Evolutionary conservation across 2,888 invertebrate genomes (phyloP).

Genomic region (Apotomis turbidana): DNA sequence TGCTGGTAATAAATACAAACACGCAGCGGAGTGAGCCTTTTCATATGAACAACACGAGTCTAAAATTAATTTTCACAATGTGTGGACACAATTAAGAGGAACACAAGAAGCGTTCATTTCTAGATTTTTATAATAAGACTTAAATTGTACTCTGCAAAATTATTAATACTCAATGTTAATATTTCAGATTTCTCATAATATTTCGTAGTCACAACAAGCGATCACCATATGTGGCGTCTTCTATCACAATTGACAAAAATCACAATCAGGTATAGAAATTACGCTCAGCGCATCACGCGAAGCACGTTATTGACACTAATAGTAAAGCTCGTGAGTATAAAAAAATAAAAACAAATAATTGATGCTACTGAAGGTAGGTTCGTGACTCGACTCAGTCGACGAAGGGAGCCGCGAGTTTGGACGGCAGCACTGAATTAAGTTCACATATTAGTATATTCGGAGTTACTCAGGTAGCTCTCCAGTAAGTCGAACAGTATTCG

Average conservation of each 20-base stretch:
- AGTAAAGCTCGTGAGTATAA: constrained; percentile 24
- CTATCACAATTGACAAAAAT: constrained; percentile 57
- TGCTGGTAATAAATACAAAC: neutral
- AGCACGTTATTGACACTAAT: constrained; percentile 42
- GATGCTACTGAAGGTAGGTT: constrained; percentile 14
- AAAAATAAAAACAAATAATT: constrained; percentile 13
- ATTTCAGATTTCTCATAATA: constrained; percentile 15
- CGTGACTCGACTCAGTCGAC: constrained; percentile 17
- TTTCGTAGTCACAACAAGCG: constrained; percentile 36
- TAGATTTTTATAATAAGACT: constrained; percentile 2
- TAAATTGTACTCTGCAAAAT: constrained; percentile 9
- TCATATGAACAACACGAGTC: neutral
- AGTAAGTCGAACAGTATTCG: constrained; percentile 21
- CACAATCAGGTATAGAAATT: constrained; percentile 51
- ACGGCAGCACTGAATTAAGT: constrained; percentile 32
- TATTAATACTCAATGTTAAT: neutral
- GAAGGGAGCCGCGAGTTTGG: constrained; percentile 21
- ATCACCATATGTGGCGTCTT: constrained; percentile 31
- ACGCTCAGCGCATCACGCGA: constrained; percentile 15
- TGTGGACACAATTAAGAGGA: neutral
- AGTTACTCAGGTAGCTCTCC: constrained; percentile 6
- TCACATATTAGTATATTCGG: constrained; percentile 19
- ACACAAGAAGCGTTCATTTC: constrained; percentile 2
- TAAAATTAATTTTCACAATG: too few species aligned
- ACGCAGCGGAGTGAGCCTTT: neutral